Conservation (phyloP, 2,888 invertebrate genomes). For the Eupithecia pulchellata region DNA sequence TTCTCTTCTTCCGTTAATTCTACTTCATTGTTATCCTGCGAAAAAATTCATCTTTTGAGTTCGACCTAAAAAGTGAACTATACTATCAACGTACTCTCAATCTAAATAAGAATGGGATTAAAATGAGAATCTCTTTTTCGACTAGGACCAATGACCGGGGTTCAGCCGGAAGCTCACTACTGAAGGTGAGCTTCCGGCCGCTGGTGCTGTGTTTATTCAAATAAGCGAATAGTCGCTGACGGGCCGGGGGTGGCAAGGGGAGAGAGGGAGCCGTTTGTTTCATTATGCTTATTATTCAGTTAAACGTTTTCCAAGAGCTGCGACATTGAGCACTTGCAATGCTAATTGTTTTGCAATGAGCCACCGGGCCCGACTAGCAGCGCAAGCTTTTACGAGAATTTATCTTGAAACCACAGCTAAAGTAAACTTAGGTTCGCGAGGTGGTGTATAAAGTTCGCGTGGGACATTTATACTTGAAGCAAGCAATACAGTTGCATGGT, state of each 20-base stretch:
- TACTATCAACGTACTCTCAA: too few species aligned
- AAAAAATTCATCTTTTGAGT: conserved; percentile 19
- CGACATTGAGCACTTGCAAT: conserved; percentile 47
- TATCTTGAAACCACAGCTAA: background rate
- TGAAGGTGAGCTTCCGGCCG: background rate
- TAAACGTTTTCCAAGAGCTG: conserved; percentile 46
- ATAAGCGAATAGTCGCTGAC: background rate
- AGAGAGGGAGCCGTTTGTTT: conserved; percentile 38
- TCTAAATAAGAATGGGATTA: too few species aligned
- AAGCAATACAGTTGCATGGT: background rate
- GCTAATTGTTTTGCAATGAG: conserved; percentile 56
- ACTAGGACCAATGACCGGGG: background rate
- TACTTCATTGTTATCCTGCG: conserved; percentile 74
- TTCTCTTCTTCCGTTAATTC: conserved; percentile 85
- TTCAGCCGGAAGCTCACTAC: too few species aligned
- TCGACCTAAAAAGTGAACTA: background rate
- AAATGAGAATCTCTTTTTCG: background rate
- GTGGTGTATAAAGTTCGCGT: background rate
- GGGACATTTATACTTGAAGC: background rate
- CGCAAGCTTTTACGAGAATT: background rate
- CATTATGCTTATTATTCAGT: conserved; percentile 63
- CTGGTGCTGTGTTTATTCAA: background rate
- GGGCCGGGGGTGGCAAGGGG: background rate
- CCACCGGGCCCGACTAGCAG: background rate
- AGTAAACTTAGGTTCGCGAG: background rate